A percentile compares a stretch with the other conserved stretches of the same genome.
These are phyloP conservation scores for Beris morrisii DNA, from an alignment of 2,888 invertebrate species.

Conservation along the genomic window DNA sequence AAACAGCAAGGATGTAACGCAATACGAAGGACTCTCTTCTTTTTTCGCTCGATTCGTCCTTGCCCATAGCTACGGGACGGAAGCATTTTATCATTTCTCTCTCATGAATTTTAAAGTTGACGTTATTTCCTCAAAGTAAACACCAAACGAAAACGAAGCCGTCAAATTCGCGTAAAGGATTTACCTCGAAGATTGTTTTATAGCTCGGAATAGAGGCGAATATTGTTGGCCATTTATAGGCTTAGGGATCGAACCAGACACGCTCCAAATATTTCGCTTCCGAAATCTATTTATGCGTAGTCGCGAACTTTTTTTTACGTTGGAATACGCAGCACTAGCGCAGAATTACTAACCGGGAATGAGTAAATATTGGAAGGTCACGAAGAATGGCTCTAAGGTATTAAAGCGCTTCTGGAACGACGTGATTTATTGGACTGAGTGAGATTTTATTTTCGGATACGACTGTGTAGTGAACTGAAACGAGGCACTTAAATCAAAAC, in stretches of 20 bases:
- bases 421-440: too few species aligned
- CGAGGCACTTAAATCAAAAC: too few species aligned
- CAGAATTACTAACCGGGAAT: background rate
- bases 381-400: constrained; percentile 8
- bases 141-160: constrained; percentile 36
- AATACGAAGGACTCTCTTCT: constrained; percentile 1
- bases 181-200: constrained; percentile 4
- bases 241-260: constrained; percentile 1
- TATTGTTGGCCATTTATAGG: constrained; percentile 8
- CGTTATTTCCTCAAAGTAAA: constrained; percentile 37
- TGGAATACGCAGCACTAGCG: background rate
- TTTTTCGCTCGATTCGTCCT: background rate
- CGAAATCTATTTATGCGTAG: constrained; percentile 22
- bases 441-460: too few species aligned
- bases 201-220: background rate
- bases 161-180: constrained; percentile 34
- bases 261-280: background rate
- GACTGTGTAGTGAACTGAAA: too few species aligned
- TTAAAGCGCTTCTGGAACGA: background rate
- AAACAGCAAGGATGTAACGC: background rate
- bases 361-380: constrained; percentile 19
- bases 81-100: constrained; percentile 5
- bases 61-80: constrained; percentile 1
- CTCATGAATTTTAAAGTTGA: constrained; percentile 37
- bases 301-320: constrained; percentile 5